These are phyloP conservation scores for Coenobita brevimanus DNA, from an alignment of 1,140 invertebrate species.

Conservation along the genomic window DNA sequence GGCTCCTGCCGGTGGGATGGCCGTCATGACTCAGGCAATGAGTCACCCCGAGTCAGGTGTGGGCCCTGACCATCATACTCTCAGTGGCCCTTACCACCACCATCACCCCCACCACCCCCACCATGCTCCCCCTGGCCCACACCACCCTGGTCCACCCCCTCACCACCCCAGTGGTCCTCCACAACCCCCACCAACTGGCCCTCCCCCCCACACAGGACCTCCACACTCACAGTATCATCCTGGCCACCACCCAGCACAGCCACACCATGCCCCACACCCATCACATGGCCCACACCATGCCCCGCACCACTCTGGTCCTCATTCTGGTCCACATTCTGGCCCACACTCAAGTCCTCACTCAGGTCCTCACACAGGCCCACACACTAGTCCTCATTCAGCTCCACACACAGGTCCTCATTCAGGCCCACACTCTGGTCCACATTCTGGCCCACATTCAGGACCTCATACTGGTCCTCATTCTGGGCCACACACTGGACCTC, in stretches of 20 bases:
- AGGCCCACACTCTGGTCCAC: constrained; percentile 37
- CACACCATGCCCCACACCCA: constrained; percentile 42
- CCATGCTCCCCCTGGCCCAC: constrained; percentile 51
- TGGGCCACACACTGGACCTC: constrained; percentile 21
- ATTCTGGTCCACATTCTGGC: constrained; percentile 50
- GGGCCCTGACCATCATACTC: constrained; percentile 64
- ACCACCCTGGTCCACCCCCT: constrained; percentile 62
- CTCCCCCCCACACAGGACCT: constrained; percentile 60
- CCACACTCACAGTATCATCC: constrained; percentile 68
- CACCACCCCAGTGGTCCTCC: constrained; percentile 62
- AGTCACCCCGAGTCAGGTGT: constrained; percentile 66
- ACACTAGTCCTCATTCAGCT: constrained; percentile 31
- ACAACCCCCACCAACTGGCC: constrained; percentile 54
- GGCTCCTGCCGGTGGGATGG: constrained; percentile 67
- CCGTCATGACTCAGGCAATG: constrained; percentile 68
- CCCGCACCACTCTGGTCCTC: constrained; percentile 60
- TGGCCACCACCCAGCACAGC: constrained; percentile 46
- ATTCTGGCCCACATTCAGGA: constrained; percentile 38
- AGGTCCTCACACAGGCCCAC: constrained; percentile 32
- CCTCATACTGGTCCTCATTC: constrained; percentile 39
- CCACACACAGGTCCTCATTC: constrained; percentile 30
- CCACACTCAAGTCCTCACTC: constrained; percentile 41
- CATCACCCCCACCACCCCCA: constrained; percentile 55
- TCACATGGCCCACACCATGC: constrained; percentile 57
- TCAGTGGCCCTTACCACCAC: constrained; percentile 61